Evolutionary conservation across 2,888 invertebrate species (phyloP).

Genomic region (Sussaba pulchella): DNA sequence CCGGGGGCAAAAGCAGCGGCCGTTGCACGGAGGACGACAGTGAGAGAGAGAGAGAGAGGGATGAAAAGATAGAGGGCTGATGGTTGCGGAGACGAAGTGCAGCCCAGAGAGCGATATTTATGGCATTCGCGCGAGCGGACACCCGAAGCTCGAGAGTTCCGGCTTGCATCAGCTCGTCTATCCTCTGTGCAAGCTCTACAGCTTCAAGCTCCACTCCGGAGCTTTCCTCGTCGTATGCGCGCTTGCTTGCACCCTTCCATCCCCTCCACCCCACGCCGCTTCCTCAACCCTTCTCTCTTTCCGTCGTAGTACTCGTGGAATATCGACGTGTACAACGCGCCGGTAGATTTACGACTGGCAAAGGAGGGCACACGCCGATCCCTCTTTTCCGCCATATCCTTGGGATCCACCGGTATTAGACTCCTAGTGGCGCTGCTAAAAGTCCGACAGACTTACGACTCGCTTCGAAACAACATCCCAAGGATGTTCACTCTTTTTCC

Average conservation of each 20-base stretch:
- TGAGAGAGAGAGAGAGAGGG: not conserved
- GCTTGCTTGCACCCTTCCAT: slow-evolving; percentile 26
- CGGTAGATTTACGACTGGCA: slow-evolving; percentile 72
- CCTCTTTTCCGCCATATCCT: not conserved
- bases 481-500: slow-evolving; percentile 39
- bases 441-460: slow-evolving; percentile 51
- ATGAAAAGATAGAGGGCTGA: slow-evolving; percentile 19
- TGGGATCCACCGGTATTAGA: slow-evolving; percentile 25
- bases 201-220: slow-evolving; percentile 47
- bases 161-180: slow-evolving; percentile 63
- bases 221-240: slow-evolving; percentile 42
- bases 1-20: slow-evolving; percentile 21
- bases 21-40: slow-evolving; percentile 34
- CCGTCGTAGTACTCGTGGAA: slow-evolving; percentile 66
- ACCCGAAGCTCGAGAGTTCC: slow-evolving; percentile 63
- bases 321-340: slow-evolving; percentile 76
- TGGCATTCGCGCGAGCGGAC: slow-evolving; percentile 69
- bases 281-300: slow-evolving; percentile 23
- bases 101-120: slow-evolving; percentile 71
- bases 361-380: slow-evolving; percentile 34
- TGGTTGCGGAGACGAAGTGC: slow-evolving; percentile 53
- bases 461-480: slow-evolving; percentile 12
- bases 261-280: not conserved
- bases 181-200: slow-evolving; percentile 39
- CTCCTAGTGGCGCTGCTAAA: slow-evolving; percentile 41